phyloP scores from a whole-genome alignment of 37 sponge, comb jelly and placozoan genomes.

The Lycopodina hypogea region DNA sequence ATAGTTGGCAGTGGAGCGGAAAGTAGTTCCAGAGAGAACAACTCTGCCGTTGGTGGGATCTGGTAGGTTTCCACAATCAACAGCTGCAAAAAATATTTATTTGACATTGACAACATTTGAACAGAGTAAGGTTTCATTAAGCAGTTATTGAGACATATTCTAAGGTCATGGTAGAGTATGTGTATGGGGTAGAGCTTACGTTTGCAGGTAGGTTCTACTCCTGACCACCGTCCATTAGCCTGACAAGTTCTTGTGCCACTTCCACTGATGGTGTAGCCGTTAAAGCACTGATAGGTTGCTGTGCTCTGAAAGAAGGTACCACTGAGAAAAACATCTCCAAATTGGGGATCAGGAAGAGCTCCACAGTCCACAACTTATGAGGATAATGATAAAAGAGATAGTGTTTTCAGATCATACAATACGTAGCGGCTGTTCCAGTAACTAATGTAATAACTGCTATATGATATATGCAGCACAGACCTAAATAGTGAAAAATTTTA shows the following conservation, averaged over 20 bases:
- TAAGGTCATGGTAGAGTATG: too few relatives aligned
- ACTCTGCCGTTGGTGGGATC: constrained; percentile 34
- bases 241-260: constrained; percentile 28
- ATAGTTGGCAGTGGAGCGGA: constrained; percentile 16
- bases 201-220: constrained; percentile 37
- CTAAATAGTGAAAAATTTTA: too few relatives aligned
- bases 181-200: constrained; percentile 40
- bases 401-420: too few relatives aligned
- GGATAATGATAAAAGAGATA: neutral
- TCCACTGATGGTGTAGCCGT: constrained; percentile 45
- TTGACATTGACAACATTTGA: neutral
- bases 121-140: neutral
- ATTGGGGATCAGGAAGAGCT: constrained; percentile 6
- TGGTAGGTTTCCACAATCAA: constrained; percentile 14
- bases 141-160: neutral
- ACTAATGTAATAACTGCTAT: too few relatives aligned
- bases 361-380: constrained; percentile 36
- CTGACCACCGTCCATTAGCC: constrained; percentile 51
- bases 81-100: constrained; percentile 1
- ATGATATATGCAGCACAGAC: neutral
- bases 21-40: neutral
- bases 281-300: constrained; percentile 38
- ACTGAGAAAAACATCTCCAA: constrained; percentile 25
- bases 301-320: neutral
- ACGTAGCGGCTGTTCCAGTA: too few relatives aligned